Evolutionary conservation across 2,797 vertebrate genomes (phyloP), one percentile per base, ranked within the genome.

Genomic region (Gorsachius magnificus): DNA sequence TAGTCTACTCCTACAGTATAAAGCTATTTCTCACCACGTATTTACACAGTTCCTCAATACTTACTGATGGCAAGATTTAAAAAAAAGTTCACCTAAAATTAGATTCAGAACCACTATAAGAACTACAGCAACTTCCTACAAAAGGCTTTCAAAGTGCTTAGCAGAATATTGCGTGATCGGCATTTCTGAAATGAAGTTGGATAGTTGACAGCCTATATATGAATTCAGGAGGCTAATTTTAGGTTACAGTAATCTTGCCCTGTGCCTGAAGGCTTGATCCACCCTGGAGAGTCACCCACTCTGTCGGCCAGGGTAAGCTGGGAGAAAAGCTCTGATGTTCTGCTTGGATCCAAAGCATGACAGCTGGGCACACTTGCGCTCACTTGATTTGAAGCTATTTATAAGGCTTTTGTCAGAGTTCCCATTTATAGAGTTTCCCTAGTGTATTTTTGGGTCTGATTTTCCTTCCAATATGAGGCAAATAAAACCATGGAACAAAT

Each of bases 291-390:
- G 85, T 22, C 61, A 41, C 58, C 56, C 83, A 48, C 51, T 54
- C n/a, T 17, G 18, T 5, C 46, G 61, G 84, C 85, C 85, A 83
- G 77, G 58, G 25, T 43, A 16, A 65, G 60, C 87, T 61, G 68
- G 71, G 56, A 29, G 50, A 46, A 74, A 38, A 75, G 56, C 76
- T 85, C 84, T 35, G 54, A 4, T 48, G 38, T 68, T 64, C 41
- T 61, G 70, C 77, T 61, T 36, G 8, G 65, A 29, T 61, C 82
- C 80, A 24, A 8, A 78, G n/a, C 29, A 5, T 35, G 88, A 24
- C 93, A 94, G 96, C 96, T 89, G 94, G 43, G 61, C 88, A 68
- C 48, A 20, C 70, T 60, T 54, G 63, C 8, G 22, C 77, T 84
- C 66, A 38, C 88, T 58, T 77, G 70, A 35, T 89, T 50, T 45